phyloP scores from a whole-genome alignment of 2,888 invertebrate genomes.

The Bugulina stolonifera region DNA sequence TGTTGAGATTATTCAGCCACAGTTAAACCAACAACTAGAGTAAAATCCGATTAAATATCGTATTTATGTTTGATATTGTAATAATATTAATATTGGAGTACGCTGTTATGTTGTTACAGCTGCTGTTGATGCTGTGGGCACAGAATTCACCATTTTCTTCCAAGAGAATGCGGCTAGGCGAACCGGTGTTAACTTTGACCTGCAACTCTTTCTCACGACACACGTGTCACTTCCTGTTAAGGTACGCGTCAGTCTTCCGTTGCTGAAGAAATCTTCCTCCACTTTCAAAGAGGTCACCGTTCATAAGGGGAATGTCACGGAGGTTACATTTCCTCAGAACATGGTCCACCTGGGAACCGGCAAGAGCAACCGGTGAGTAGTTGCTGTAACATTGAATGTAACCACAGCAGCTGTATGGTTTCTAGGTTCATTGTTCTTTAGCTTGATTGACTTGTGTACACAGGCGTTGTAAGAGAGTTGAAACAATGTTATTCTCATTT shows the following conservation, averaged over 20 bases:
- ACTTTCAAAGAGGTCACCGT: neutral
- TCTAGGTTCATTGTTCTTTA: too few relatives aligned
- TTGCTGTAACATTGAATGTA: too few relatives aligned
- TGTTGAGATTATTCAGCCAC: too few relatives aligned
- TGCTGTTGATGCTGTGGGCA: slow-evolving; percentile 16
- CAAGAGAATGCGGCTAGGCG: slow-evolving; percentile 24
- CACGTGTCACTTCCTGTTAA: neutral
- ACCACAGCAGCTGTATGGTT: too few relatives aligned
- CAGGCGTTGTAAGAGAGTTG: too few relatives aligned
- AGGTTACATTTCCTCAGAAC: slow-evolving; percentile 3
- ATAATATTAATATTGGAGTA: too few relatives aligned
- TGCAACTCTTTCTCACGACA: slow-evolving; percentile 8
- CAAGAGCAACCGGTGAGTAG: neutral
- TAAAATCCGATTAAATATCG: neutral
- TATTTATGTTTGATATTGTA: neutral
- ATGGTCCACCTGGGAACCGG: slow-evolving; percentile 6
- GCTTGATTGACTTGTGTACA: too few relatives aligned
- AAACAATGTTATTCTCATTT: too few relatives aligned
- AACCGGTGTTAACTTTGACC: neutral
- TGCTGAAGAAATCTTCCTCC: neutral
- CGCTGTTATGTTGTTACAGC: neutral
- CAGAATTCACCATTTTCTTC: slow-evolving; percentile 24
- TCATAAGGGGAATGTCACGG: slow-evolving; percentile 11
- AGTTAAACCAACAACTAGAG: too few relatives aligned
- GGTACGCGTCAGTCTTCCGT: neutral